Base-by-base conservation (phyloP, 2,113 vertebrate genomes). In the Amblyornis subalaris region DNA sequence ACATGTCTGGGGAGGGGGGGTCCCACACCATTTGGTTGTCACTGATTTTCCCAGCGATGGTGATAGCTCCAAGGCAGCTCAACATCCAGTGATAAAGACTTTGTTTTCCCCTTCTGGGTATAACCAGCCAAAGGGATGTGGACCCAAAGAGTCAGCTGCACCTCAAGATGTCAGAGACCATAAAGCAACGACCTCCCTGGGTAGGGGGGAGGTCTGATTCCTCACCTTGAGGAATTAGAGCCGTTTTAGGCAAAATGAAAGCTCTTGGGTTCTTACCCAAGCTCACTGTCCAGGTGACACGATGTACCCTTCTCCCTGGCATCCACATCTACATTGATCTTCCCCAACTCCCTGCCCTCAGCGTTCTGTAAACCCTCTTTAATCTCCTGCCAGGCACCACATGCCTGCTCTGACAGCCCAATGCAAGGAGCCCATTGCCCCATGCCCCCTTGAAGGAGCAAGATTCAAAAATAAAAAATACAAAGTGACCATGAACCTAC, bases 1-100 rank as follows among this genome's bases (percentile, higher is more conserved):
- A 76, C 9, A 2, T 54, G 13, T 20, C 45, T 1, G 0, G 8
- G 44, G 9, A 36, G 8, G 6, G 7, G 7, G 15, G 0, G 4
- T 84, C 36, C 55, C 40, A 24, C 12, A 12, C 16, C 25, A 9
- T 51, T 60, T 69, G 38, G 7, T 45, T 73, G 57, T 50, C 45
- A 13, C 7, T 35, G n/a, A n/a, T 88, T 80, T 90, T 80, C 60
- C 58, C 51, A 61, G 50, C 24, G 47, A 6, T 36, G 14, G 23
- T 20, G 25, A 16, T 29, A 38, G 21, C 24, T 71, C 65, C 35
- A 38, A 1, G 0, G 50, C 76, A 58, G 15, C 35, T 88, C 67
- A 79, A 18, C 28, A 84, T n/a, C 45, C n/a, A 53, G 16, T 64
- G 61, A 26, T 18, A 36, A 82, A 83, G 28, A 48, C 3, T 45